These are phyloP conservation scores for Wiebesia pumilae DNA, from an alignment of 1,140 invertebrate species.

Conservation along the genomic window DNA sequence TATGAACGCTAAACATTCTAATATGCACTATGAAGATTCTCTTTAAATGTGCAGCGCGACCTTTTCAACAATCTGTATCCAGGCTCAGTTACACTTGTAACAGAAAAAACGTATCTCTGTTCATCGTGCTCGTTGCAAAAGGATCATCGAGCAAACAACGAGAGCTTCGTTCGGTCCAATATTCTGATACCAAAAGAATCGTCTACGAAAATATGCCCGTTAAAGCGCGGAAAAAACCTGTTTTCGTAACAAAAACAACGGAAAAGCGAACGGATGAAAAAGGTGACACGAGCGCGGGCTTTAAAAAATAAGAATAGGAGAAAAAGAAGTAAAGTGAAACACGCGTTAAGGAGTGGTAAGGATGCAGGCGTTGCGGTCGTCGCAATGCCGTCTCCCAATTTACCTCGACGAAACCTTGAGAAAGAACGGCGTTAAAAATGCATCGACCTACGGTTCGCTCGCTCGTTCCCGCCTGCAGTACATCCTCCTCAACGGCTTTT, in stretches of 20 bases:
- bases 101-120: not conserved
- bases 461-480: not conserved
- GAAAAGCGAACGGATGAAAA: not conserved
- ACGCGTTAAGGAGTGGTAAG: too few relatives aligned
- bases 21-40: not conserved
- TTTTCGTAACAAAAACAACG: not conserved
- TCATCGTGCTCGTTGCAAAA: not conserved
- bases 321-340: too few relatives aligned
- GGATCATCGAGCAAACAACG: not conserved
- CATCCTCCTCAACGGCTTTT: not conserved
- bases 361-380: not conserved
- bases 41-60: not conserved
- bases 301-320: not conserved
- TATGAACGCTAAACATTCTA: too few relatives aligned
- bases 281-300: not conserved
- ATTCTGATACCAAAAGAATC: too few relatives aligned
- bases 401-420: slow-evolving; percentile 35
- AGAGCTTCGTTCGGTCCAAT: too few relatives aligned
- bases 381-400: slow-evolving; percentile 46
- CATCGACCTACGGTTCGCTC: not conserved
- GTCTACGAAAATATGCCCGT: not conserved
- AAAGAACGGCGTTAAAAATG: slow-evolving; percentile 31
- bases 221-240: slow-evolving; percentile 2
- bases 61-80: not conserved
- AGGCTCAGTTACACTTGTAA: not conserved